A percentile compares a stretch with the other conserved stretches of the same genome.
These are phyloP conservation scores for Sitta europaea DNA, from an alignment of 2,113 vertebrate species.

Conservation along the genomic window DNA sequence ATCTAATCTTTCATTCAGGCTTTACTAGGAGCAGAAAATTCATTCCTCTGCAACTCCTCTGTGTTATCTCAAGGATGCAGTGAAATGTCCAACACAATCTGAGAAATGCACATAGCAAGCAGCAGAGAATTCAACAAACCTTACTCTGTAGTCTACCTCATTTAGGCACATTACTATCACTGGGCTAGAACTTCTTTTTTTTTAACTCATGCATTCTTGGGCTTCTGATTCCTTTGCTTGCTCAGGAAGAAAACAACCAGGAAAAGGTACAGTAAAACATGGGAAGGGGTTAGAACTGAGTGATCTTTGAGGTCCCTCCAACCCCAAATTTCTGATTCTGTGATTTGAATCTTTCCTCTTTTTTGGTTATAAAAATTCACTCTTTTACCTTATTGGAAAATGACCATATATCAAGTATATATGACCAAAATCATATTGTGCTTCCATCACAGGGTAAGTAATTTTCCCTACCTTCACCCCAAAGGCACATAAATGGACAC, in stretches of 20 bases:
- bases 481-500: background rate
- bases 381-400: background rate
- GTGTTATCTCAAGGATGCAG: background rate
- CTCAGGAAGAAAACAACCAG: background rate
- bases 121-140: background rate
- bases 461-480: background rate
- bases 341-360: background rate
- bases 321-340: background rate
- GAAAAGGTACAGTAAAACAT: fast-evolving
- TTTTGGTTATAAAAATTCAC: background rate
- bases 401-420: fast-evolving
- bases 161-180: background rate
- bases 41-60: background rate
- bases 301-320: background rate
- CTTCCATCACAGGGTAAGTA: background rate
- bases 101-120: background rate
- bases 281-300: background rate
- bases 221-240: background rate
- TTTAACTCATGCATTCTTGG: background rate
- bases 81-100: background rate
- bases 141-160: background rate
- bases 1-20: constrained; percentile 2
- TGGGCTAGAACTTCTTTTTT: background rate
- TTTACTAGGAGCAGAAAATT: background rate
- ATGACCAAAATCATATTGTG: no score